Evolutionary conservation across 2,797 vertebrate species (phyloP).

Genomic region (Hapalemur alaotrensis): DNA sequence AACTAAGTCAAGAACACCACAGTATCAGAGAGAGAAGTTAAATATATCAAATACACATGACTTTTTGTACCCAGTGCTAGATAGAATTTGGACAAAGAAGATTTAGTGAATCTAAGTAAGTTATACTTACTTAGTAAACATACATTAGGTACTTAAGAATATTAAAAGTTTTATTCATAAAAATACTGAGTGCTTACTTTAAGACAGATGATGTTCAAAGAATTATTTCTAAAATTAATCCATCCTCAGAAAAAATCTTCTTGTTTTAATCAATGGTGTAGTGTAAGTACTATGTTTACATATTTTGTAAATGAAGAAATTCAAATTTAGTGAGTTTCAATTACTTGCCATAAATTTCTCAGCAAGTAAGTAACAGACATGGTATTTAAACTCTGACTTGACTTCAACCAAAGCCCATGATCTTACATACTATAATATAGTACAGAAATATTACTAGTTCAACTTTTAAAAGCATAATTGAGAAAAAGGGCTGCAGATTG

Average conservation of each 20-base stretch:
- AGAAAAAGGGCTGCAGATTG: not conserved
- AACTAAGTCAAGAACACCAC: not conserved
- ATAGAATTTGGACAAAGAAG: not conserved
- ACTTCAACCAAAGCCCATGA: not conserved
- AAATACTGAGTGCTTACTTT: not conserved
- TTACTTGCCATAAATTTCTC: not conserved
- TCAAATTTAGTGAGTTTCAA: not conserved
- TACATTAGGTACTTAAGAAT: not conserved
- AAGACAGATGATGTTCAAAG: not conserved
- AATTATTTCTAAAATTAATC: constrained; percentile 19
- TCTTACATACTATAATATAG: not conserved
- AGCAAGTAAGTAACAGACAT: not conserved
- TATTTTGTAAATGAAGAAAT: not conserved
- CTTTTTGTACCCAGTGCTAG: not conserved
- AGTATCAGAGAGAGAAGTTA: not conserved
- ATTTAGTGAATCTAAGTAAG: not conserved
- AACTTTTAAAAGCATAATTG: not conserved
- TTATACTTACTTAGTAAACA: not conserved
- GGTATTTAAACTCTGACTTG: not conserved
- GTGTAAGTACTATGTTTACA: not conserved
- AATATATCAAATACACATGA: not conserved
- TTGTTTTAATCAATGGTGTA: not conserved
- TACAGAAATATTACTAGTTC: not conserved
- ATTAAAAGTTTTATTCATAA: not conserved
- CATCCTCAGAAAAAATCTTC: not conserved